These are phyloP conservation scores for Melierax canorus DNA, from an alignment of 2,113 vertebrate genomes.

Conservation along the genomic window DNA sequence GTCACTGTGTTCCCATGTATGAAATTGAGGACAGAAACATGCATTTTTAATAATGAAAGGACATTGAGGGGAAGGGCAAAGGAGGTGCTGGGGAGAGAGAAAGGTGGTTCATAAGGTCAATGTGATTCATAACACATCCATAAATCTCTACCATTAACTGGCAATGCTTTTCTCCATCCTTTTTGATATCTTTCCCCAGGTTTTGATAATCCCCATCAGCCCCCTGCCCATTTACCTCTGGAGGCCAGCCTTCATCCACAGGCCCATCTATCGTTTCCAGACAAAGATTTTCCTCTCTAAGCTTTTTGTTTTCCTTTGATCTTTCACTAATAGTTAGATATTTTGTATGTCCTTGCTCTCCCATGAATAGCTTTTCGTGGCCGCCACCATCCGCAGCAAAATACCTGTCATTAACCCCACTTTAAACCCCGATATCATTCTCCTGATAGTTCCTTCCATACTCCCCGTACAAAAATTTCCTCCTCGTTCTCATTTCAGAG, in stretches of 20 bases:
- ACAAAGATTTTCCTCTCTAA: not conserved
- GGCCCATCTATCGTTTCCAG: not conserved
- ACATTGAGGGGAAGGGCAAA: not conserved
- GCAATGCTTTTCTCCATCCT: not conserved
- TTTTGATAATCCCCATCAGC: not conserved
- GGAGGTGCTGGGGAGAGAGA: not conserved
- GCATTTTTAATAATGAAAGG: not conserved
- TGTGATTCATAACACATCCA: not conserved
- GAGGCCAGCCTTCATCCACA: not conserved
- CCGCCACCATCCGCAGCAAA: not conserved
- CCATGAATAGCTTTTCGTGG: not conserved
- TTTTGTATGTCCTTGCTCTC: not conserved
- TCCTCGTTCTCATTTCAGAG: not conserved
- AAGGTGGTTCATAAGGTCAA: not conserved
- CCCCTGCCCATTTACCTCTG: not conserved
- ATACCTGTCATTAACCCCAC: not conserved
- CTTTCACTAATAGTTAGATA: not conserved
- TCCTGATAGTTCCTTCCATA: not conserved
- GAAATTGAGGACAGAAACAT: not conserved
- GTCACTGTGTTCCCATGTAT: conserved; percentile 8
- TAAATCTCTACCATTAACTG: not conserved
- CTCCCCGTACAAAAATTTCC: not conserved
- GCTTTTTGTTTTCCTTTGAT: not conserved
- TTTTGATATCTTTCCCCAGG: not conserved
- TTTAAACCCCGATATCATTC: not conserved